phyloP scores from a whole-genome alignment of 1,140 invertebrate genomes.

The Pseudomyrmex cubaensis region DNA sequence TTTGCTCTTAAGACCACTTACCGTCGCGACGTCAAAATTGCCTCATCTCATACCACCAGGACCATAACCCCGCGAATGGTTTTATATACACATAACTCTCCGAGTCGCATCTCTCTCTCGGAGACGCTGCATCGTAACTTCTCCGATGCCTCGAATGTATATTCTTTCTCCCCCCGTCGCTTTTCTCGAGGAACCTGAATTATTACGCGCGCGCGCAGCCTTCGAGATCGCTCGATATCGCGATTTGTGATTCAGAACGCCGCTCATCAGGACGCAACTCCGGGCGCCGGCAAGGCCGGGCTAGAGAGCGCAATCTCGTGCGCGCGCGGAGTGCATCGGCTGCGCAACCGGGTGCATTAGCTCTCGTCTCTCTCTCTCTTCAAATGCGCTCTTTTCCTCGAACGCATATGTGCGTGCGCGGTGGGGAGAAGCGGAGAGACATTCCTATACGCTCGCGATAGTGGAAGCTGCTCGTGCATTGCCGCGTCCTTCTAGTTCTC shows the following conservation, averaged over 20 bases:
- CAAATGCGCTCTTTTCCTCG: slow-evolving; percentile 17
- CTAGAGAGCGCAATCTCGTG: neutral
- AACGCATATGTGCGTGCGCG: neutral
- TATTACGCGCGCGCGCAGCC: slow-evolving; percentile 34
- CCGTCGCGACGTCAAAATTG: neutral
- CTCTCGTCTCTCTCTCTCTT: neutral
- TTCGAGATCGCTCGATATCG: slow-evolving; percentile 51
- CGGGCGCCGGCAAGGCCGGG: slow-evolving; percentile 17
- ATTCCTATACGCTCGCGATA: slow-evolving; percentile 37
- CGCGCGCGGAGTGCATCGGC: slow-evolving; percentile 8
- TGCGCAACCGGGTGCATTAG: slow-evolving; percentile 24
- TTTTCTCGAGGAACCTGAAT: slow-evolving; percentile 26
- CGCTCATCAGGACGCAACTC: slow-evolving; percentile 4
- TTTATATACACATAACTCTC: neutral
- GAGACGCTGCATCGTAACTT: neutral
- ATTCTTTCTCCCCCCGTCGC: neutral
- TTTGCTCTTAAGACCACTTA: neutral
- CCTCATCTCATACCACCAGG: neutral
- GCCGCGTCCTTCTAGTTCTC: slow-evolving; percentile 10
- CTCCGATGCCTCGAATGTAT: slow-evolving; percentile 9
- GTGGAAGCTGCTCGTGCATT: slow-evolving; percentile 1
- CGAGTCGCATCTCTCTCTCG: neutral
- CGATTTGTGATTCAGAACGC: slow-evolving; percentile 49
- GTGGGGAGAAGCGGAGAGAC: neutral
- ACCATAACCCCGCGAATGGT: neutral